Percentiles rank a stretch among this genome's conserved stretches.
Conservation (phyloP, 1,140 invertebrate genomes). For the Drosophila hydei region DNA sequence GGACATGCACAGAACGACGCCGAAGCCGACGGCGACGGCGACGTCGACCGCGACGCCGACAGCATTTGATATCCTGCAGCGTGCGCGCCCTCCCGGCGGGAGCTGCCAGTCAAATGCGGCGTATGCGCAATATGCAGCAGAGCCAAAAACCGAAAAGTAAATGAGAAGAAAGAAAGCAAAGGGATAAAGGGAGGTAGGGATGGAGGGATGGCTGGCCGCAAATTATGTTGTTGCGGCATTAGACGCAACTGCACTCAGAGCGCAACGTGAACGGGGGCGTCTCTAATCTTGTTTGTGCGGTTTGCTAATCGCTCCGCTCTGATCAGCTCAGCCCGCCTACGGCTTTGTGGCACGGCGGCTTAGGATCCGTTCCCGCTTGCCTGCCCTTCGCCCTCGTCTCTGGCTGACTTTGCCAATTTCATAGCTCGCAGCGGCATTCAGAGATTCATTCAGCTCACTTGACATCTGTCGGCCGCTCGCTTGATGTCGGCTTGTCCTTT, state of each 20-base stretch:
- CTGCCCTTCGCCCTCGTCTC: background rate
- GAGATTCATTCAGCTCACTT: constrained; percentile 27
- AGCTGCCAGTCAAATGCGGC: constrained; percentile 36
- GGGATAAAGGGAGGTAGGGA: background rate
- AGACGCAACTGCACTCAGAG: background rate
- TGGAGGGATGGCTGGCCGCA: no score
- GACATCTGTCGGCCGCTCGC: constrained; percentile 28
- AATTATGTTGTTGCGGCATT: constrained; percentile 4
- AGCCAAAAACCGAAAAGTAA: background rate
- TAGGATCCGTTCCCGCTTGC: background rate
- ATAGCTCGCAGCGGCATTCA: constrained; percentile 2
- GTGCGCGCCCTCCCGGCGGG: constrained; percentile 15
- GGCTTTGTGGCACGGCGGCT: background rate
- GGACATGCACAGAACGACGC: constrained; percentile 50
- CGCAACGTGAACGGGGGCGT: background rate
- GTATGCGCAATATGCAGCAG: constrained; percentile 43
- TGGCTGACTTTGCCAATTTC: background rate
- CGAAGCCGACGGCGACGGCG: no score
- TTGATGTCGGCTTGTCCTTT: constrained; percentile 14
- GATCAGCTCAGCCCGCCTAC: background rate
- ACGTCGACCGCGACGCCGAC: background rate
- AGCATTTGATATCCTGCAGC: constrained; percentile 16
- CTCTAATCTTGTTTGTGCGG: constrained; percentile 6
- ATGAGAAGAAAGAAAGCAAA: background rate
- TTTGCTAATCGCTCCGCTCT: background rate